Base-by-base conservation (phyloP, 1,140 invertebrate species). In the Anastrepha obliqua region DNA sequence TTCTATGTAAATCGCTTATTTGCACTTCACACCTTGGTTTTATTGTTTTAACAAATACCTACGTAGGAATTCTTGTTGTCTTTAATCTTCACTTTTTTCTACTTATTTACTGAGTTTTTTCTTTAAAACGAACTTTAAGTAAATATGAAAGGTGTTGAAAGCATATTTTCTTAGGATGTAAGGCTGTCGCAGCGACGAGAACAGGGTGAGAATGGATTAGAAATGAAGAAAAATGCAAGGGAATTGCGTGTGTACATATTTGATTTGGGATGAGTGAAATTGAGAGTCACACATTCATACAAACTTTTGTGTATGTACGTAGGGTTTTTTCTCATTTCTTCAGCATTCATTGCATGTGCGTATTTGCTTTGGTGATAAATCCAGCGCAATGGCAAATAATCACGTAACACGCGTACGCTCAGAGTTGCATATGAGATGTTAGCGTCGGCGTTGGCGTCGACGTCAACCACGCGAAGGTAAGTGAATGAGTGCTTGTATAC, bases 81-180 rank as follows among this genome's bases (percentile, higher is more conserved):
- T 78, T 20, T 20, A 29, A 9, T 29, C 29, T 11, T 29, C 11
- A 74, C 74, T 81, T 47, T 81, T 81, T 81, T 4, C 20, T 13
- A 29, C 74, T 81, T 81, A 81, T 81, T 81, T 81, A 51, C 47
- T 55, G 17, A 81, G 74, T 81, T 55, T 81, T 29, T 81, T 81
- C 74, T 81, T 81, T 81, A 55, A 55, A 81, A 81, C 55, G n/a
- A 81, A 29, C 74, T 81, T 81, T 47, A 51, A 81, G 47, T 55
- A 81, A 81, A 81, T 81, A 81, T 4, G 74, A 81, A 81, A 81
- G 74, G 74, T 81, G 74, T 78, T 55, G 74, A 81, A 81, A 81
- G 15, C 47, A 81, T 81, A 81, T 81, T 81, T 51, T 81, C 74
- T 81, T 81, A 81, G 74, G 74, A 81, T 81, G 55, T 29, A 55